Conservation (phyloP, 2,113 vertebrate species). For the Probosciger aterrimus region DNA sequence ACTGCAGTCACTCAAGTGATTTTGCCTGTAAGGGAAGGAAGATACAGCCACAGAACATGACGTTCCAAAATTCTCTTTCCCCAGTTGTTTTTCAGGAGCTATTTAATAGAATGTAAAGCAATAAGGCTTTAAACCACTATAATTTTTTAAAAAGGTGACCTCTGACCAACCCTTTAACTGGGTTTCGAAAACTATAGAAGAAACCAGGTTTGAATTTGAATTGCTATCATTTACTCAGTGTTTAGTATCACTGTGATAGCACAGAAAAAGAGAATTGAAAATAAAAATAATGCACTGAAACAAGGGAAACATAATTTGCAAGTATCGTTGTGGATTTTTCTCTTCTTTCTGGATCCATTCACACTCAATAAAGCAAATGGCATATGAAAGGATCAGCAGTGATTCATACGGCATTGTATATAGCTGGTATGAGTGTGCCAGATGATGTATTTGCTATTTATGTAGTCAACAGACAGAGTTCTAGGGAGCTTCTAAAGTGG, state of each 20-base stretch:
- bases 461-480: neutral
- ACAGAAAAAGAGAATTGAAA: neutral
- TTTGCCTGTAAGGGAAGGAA: neutral
- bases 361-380: neutral
- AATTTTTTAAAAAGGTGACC: neutral
- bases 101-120: neutral
- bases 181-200: neutral
- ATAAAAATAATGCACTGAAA: neutral
- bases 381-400: neutral
- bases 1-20: neutral
- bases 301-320: neutral
- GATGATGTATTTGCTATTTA: constrained; percentile 50
- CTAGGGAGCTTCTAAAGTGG: constrained; percentile 31
- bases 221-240: neutral
- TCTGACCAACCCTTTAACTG: neutral
- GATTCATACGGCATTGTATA: neutral
- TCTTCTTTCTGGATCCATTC: neutral
- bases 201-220: neutral
- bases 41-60: neutral
- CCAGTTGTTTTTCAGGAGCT: neutral
- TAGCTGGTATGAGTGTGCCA: neutral
- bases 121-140: neutral
- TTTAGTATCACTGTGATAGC: neutral
- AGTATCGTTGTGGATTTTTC: neutral
- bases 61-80: neutral